Base-by-base conservation (phyloP, 2,797 vertebrate species). In the Schizopygopsis pylzovi region DNA sequence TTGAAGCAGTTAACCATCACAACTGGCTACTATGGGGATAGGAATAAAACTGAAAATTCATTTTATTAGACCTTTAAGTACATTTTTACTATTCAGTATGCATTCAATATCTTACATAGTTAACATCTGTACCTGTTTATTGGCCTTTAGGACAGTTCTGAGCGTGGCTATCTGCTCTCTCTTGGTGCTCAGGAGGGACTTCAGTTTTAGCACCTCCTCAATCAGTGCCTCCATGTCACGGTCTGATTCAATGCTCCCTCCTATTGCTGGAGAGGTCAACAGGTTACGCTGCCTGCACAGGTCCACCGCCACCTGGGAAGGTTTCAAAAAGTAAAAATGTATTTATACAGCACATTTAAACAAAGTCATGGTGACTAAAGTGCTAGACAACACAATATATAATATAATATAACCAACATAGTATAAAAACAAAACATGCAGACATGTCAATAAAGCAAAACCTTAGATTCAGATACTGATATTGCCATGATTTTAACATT, bases 101-200 rank as follows among this genome's bases (percentile, higher is more conserved):
- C 39, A 12, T 63, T 59, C 9, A 45, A 28, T 4, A 33, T 37
- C 16, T 37, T 28, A 6, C 13, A 43, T 16, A 43, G 61, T 28
- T 61, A 43, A 16, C 12, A 28, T 68, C 3, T 18, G 7, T 91
- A 96, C 97, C 96, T 97, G 96, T 79, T 97, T 97, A 92, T 96
- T 97, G 79, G 97, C 96, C 91, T 97, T 97, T 28, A 97, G 95
- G 85, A 97, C 96, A 45, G 96, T 97, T 91, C 96, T 94, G 73
- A 97, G 95, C 0, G 97, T 97, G 37, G 96, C 96, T 7, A 97
- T 97, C 93, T 97, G 97, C 81, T 97, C 97, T 78, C 96, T 93
- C 92, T 97, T 97, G 82, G 97, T 97, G 93, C 96, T 97, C 79
- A 97, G 94, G 70, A 97, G 93, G n/a, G 96, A 97, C 90, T 96